Evolutionary conservation across 2,888 invertebrate genomes (phyloP).

Genomic region (Celastrina argiolus): DNA sequence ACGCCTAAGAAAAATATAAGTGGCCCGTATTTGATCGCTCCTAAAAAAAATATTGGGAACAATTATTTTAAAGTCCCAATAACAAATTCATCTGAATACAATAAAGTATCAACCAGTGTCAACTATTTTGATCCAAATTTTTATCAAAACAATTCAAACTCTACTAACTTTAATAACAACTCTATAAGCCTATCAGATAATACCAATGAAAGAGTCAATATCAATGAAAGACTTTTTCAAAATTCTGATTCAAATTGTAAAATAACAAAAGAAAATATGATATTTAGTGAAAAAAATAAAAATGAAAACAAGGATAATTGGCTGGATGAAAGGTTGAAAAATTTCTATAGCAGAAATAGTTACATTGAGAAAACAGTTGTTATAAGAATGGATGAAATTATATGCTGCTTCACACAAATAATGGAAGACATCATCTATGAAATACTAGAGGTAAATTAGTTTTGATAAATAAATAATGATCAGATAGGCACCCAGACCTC

Average conservation of each 20-base stretch:
- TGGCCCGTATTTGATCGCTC: background rate
- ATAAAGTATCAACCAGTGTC: background rate
- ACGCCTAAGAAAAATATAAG: background rate
- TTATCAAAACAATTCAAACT: background rate
- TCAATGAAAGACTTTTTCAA: background rate
- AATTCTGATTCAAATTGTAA: background rate
- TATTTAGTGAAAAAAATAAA: background rate
- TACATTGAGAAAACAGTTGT: background rate
- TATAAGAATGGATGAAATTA: conserved; percentile 46
- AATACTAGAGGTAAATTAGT: conserved; percentile 43
- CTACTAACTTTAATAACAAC: background rate
- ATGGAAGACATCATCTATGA: conserved; percentile 48
- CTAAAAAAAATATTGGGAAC: background rate
- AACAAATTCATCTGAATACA: background rate
- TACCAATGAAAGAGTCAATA: too few species aligned
- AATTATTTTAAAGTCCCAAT: background rate
- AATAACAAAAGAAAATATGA: background rate
- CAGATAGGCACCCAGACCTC: too few species aligned
- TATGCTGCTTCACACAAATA: conserved; percentile 49
- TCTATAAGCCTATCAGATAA: background rate
- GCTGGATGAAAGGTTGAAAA: conserved; percentile 43
- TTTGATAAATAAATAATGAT: background rate
- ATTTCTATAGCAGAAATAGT: conserved; percentile 32
- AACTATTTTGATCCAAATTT: background rate
- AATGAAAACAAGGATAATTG: conserved; percentile 35